Evolutionary conservation across 2,888 invertebrate species (phyloP).

Genomic region (Sarcophaga rosellei): DNA sequence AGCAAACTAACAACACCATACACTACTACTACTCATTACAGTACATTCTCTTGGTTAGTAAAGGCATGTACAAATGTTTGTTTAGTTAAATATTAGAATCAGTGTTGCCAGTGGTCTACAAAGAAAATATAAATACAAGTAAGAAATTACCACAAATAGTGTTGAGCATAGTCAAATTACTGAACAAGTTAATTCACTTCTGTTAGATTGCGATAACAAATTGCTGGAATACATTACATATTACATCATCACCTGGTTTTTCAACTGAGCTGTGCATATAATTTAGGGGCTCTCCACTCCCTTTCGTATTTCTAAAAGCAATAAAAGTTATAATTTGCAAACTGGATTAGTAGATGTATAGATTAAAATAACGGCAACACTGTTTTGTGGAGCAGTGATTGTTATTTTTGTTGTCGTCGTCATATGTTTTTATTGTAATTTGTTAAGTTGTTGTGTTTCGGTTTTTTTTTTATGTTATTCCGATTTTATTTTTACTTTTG

Average conservation of each 20-base stretch:
- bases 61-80: constrained; percentile 57
- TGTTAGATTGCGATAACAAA: too few relatives aligned
- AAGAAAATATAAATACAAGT: not conserved
- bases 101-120: not conserved
- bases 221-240: too few relatives aligned
- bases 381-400: not conserved
- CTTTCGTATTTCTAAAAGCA: too few relatives aligned
- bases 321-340: too few relatives aligned
- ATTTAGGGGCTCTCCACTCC: too few relatives aligned
- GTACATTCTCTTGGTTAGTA: constrained; percentile 44
- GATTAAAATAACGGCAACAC: too few relatives aligned
- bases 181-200: too few relatives aligned
- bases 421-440: constrained; percentile 59
- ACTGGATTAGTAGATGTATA: too few relatives aligned
- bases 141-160: too few relatives aligned
- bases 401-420: constrained; percentile 41
- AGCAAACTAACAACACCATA: constrained; percentile 42
- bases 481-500: constrained; percentile 51
- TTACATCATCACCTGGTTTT: too few relatives aligned
- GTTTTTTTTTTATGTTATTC: constrained; percentile 9
- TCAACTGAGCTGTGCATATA: too few relatives aligned
- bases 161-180: too few relatives aligned
- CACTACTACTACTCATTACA: constrained; percentile 47
- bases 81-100: not conserved
- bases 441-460: constrained; percentile 35